Evolutionary conservation across 1,140 invertebrate species (phyloP), one percentile per base, ranked within the genome.

Genomic region (Dreissena rostriformis): DNA sequence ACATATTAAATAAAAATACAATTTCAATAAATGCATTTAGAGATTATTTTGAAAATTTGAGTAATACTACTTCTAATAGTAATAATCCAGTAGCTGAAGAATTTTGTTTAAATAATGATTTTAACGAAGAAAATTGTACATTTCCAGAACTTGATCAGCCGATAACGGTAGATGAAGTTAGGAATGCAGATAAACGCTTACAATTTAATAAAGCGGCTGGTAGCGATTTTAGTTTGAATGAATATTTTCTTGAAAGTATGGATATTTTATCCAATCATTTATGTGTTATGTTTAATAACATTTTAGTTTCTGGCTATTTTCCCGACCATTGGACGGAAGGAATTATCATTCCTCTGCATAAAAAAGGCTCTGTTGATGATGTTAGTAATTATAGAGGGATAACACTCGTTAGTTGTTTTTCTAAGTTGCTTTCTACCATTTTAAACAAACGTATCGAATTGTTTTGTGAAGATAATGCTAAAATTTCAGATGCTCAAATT

Each of bases 331-430:
- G 68, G 26, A 5, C 29, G 1, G 68, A 71, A 71, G 68, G 68
- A 49, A 39, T 71, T 17, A 71, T 67, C 22, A 26, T 67, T 1
- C 65, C 65, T 67, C 24, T 67, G 15, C 65, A 67, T 26, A 51
- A 65, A 39, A 39, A 39, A 39, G 39, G 39, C 39, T 39, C 39
- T 39, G 39, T 39, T 39, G 39, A 39, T 39, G 39, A 39, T 39
- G 39, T 39, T 39, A 39, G 39, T 2, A 39, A 39, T 39, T 39
- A 39, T 39, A 39, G 39, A 39, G 74, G 74, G 8, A 77, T 63
- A 19, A 65, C 74, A 19, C 29, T 77, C 11, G 55, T 77, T 15
- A 77, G 55, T 65, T 77, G 74, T 77, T 22, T 77, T 28, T 77
- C 74, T 71, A 77, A 77, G 28, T 28, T 77, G 29, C 65, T 77